These are phyloP conservation scores for Balaenoptera acutorostrata DNA, from an alignment of 2,113 vertebrate species.

Conservation along the genomic window DNA sequence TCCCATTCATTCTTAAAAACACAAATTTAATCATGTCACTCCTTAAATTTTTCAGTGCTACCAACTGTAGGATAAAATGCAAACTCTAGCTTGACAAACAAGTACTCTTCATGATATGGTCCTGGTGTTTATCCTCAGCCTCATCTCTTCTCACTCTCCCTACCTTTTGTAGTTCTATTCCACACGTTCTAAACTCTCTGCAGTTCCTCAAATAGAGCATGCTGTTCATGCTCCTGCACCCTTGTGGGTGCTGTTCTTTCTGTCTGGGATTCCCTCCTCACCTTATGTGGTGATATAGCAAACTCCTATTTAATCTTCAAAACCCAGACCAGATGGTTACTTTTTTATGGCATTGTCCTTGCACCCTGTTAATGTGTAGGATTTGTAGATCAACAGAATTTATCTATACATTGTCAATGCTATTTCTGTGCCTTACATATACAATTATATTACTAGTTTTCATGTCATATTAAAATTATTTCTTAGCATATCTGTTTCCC, in stretches of 20 bases:
- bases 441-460: neutral
- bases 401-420: neutral
- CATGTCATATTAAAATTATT: neutral
- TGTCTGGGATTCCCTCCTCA: neutral
- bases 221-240: neutral
- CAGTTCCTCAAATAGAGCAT: neutral
- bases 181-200: neutral
- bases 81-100: neutral
- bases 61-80: neutral
- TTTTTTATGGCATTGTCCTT: neutral
- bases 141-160: neutral
- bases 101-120: neutral
- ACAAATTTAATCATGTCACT: neutral
- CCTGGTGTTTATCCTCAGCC: neutral
- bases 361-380: neutral
- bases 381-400: neutral
- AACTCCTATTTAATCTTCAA: neutral
- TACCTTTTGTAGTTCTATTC: neutral
- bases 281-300: neutral
- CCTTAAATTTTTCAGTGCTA: neutral
- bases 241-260: rapidly evolving
- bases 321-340: neutral
- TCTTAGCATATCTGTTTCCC: neutral
- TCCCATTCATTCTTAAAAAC: neutral
- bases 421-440: neutral